Percentiles rank a stretch among this genome's conserved stretches.
phyloP scores from a whole-genome alignment of 2,888 invertebrate species.

The Choreutis nemorana region DNA sequence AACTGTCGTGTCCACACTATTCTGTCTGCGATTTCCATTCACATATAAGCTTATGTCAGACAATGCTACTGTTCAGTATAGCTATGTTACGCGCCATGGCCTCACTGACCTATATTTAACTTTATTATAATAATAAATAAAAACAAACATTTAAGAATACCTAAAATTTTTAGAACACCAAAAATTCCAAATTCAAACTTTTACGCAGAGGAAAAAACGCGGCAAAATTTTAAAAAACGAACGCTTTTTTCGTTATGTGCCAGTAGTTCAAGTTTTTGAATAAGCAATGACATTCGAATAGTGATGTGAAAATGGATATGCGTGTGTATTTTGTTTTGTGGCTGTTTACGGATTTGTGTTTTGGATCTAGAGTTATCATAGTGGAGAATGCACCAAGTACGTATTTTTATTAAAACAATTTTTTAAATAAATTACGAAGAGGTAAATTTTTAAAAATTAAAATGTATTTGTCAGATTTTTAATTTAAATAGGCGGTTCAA shows the following conservation, averaged over 20 bases:
- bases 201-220: neutral
- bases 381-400: slow-evolving; percentile 60
- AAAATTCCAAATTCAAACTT: too few relatives aligned
- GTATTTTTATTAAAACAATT: slow-evolving; percentile 18
- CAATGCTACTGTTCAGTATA: slow-evolving; percentile 52
- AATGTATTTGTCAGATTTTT: too few relatives aligned
- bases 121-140: slow-evolving; percentile 4
- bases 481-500: too few relatives aligned
- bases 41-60: slow-evolving; percentile 58
- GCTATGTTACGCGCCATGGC: slow-evolving; percentile 37
- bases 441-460: too few relatives aligned
- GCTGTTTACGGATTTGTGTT: slow-evolving; percentile 30
- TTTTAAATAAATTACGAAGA: too few relatives aligned
- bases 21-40: slow-evolving; percentile 30
- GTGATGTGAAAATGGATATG: slow-evolving; percentile 35
- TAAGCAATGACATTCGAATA: slow-evolving; percentile 6
- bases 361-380: slow-evolving; percentile 46
- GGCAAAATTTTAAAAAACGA: neutral
- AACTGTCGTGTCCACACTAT: slow-evolving; percentile 30
- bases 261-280: neutral
- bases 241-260: neutral
- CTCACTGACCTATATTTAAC: slow-evolving; percentile 38
- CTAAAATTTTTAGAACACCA: slow-evolving; percentile 1
- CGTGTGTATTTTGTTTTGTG: slow-evolving; percentile 32
- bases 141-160: neutral